These are phyloP conservation scores for Luscinia luscinia DNA, from an alignment of 2,797 vertebrate genomes.

Conservation along the genomic window DNA sequence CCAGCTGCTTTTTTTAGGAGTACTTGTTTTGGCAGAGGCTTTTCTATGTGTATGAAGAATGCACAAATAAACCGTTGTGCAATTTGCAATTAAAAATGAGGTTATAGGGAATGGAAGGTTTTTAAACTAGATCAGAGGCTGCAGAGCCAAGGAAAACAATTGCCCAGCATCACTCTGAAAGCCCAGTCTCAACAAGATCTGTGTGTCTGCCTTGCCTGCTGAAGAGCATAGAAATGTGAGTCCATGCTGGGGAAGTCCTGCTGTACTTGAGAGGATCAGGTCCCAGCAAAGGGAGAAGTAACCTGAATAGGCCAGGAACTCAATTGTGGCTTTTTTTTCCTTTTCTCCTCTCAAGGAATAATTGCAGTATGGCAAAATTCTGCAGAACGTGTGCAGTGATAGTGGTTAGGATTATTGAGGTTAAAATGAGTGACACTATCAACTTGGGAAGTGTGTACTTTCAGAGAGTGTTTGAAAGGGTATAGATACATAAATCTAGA, in stretches of 20 bases:
- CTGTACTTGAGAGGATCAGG: background rate
- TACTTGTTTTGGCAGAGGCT: slow-evolving; percentile 51
- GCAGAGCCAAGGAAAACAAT: slow-evolving; percentile 27
- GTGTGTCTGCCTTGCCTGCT: background rate
- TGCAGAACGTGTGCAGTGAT: background rate
- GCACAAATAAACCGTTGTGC: slow-evolving; percentile 55
- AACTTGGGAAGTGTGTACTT: rapidly evolving
- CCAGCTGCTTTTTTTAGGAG: slow-evolving; percentile 61
- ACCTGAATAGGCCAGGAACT: background rate
- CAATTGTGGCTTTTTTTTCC: too few species aligned
- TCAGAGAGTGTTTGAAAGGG: background rate
- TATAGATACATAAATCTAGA: background rate
- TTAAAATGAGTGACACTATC: background rate
- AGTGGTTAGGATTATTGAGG: background rate
- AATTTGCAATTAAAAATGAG: slow-evolving; percentile 50
- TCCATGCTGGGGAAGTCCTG: background rate
- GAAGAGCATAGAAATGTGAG: background rate
- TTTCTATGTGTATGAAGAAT: slow-evolving; percentile 23
- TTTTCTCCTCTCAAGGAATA: background rate
- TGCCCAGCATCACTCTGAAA: background rate
- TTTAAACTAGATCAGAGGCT: slow-evolving; percentile 8
- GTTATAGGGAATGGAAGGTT: background rate
- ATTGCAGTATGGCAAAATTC: background rate
- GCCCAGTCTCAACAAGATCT: background rate
- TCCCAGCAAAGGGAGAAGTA: background rate